These are phyloP conservation scores for Heliconius ismenius DNA, from an alignment of 2,888 invertebrate genomes.

Conservation along the genomic window DNA sequence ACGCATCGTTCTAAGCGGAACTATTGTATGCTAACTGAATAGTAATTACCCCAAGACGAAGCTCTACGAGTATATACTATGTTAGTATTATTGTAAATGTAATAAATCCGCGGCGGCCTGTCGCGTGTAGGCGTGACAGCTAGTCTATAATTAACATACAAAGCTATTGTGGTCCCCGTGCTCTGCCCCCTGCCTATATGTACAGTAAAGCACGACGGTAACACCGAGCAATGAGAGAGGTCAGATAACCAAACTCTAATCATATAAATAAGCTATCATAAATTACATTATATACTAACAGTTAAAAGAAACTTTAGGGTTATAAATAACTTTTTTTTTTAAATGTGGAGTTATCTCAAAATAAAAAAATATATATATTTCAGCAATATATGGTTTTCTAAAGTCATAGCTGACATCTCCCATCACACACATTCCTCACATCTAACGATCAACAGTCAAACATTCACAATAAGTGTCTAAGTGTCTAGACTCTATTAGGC, in stretches of 20 bases:
- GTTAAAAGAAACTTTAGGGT: background rate
- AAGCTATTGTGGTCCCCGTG: conserved; percentile 50
- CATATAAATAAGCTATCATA: background rate
- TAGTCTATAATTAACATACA: conserved; percentile 52
- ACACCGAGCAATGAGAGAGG: conserved; percentile 42
- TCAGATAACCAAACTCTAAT: conserved; percentile 30
- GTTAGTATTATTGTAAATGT: background rate
- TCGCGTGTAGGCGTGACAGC: conserved; percentile 27
- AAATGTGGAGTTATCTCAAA: too few relatives aligned
- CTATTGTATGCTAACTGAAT: conserved; percentile 27
- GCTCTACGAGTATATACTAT: background rate
- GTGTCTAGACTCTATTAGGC: conserved; percentile 55
- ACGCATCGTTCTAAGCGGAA: conserved; percentile 22
- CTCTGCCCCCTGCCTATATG: conserved; percentile 33
- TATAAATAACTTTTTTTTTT: background rate
- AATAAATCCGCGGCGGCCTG: conserved; percentile 13
- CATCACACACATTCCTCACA: conserved; percentile 41
- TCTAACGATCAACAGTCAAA: conserved; percentile 46
- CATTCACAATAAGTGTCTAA: conserved; percentile 63
- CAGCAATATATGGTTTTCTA: background rate
- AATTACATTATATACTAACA: background rate
- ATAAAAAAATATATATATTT: too few relatives aligned
- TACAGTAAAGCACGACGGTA: conserved; percentile 28
- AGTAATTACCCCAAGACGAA: conserved; percentile 24
- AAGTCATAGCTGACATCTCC: conserved; percentile 38